A percentile compares a stretch with the other conserved stretches of the same genome.
Evolutionary conservation across 2,797 vertebrate genomes (phyloP).

Genomic region (Cheirogaleus major): DNA sequence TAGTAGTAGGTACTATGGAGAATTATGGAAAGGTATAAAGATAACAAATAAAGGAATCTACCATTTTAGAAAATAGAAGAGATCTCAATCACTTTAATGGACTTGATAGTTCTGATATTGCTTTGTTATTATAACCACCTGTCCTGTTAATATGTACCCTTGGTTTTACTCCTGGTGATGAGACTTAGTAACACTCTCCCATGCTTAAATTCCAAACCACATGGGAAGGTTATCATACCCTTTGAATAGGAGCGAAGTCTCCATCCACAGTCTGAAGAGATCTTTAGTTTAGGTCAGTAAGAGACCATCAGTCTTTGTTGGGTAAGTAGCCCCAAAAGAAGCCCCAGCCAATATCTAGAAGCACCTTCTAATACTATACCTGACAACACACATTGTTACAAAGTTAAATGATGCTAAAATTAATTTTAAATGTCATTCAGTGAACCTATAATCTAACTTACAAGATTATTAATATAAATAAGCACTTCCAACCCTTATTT

Average conservation of each 20-base stretch:
- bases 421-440: not conserved
- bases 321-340: not conserved
- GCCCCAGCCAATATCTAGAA: fast-evolving
- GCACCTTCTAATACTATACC: not conserved
- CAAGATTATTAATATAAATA: not conserved
- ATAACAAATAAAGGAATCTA: not conserved
- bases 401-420: not conserved
- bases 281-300: not conserved
- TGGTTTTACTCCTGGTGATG: not conserved
- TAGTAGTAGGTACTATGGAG: not conserved
- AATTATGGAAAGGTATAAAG: not conserved
- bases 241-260: not conserved
- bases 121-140: not conserved
- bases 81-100: not conserved
- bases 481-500: not conserved
- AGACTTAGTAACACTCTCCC: not conserved
- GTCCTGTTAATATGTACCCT: not conserved
- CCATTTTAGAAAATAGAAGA: not conserved
- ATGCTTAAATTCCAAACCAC: not conserved
- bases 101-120: not conserved
- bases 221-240: not conserved
- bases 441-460: not conserved
- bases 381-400: not conserved
- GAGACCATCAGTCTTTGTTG: not conserved
- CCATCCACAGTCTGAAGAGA: not conserved